These are phyloP conservation scores for Sinella curviseta DNA, from an alignment of 1,140 invertebrate genomes.

Conservation along the genomic window DNA sequence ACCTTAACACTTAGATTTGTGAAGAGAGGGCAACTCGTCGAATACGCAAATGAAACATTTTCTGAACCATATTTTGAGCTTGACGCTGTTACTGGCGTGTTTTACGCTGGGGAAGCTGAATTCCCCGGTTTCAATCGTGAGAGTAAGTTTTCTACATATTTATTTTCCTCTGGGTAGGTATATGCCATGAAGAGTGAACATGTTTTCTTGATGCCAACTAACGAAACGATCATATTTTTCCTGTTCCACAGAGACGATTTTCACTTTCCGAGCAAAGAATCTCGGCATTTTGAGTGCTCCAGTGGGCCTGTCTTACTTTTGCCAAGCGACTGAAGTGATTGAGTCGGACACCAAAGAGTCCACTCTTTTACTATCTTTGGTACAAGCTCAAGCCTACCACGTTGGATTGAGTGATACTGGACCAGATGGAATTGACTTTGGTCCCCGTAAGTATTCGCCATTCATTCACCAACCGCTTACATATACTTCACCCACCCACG, in stretches of 20 bases:
- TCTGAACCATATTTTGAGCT: slow-evolving; percentile 1
- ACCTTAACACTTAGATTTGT: neutral
- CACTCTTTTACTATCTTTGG: neutral
- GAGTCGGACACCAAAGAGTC: neutral
- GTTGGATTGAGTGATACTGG: neutral
- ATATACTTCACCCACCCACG: no score
- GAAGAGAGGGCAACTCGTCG: neutral
- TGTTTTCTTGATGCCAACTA: neutral
- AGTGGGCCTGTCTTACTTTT: slow-evolving; percentile 8
- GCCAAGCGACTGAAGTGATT: neutral
- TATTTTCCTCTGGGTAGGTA: no score
- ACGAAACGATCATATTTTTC: neutral
- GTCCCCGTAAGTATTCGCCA: slow-evolving; percentile 13
- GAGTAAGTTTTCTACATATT: neutral
- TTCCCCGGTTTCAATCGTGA: neutral
- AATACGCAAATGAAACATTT: neutral
- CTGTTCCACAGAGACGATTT: neutral
- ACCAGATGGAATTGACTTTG: slow-evolving; percentile 2
- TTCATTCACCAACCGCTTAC: no score
- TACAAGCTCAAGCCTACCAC: slow-evolving; percentile 10
- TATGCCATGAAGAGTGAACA: no score
- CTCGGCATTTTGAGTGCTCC: neutral
- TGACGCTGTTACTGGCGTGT: neutral
- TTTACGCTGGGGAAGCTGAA: slow-evolving; percentile 10
- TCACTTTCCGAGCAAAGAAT: neutral